Percentiles rank a stretch among this genome's conserved stretches.
Evolutionary conservation across 2,113 vertebrate genomes (phyloP).

Genomic region (Bolborhynchus lineola): DNA sequence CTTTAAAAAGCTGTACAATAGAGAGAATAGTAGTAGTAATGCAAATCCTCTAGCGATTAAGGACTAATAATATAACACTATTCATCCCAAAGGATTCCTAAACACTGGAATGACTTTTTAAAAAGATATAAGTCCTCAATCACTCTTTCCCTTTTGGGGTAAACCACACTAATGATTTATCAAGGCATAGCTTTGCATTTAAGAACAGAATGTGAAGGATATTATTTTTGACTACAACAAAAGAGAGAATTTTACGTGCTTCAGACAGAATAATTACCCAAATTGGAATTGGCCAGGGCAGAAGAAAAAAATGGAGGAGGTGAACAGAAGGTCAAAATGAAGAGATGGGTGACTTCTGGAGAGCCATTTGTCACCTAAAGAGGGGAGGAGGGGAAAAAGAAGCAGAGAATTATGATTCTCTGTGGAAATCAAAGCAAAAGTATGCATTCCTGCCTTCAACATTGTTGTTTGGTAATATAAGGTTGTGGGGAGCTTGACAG

Average conservation of each 20-base stretch:
- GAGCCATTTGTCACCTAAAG: constrained; percentile 68
- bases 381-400: constrained; percentile 19
- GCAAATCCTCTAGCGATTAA: constrained; percentile 34
- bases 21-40: constrained; percentile 8
- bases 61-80: constrained; percentile 45
- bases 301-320: constrained; percentile 47
- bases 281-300: constrained; percentile 45
- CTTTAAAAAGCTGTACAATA: constrained; percentile 14
- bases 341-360: constrained; percentile 63
- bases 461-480: constrained; percentile 70
- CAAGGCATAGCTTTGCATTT: constrained; percentile 31
- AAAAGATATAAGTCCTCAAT: constrained; percentile 44
- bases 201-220: constrained; percentile 51
- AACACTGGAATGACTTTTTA: constrained; percentile 37
- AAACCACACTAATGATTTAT: constrained; percentile 50
- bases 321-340: constrained; percentile 69
- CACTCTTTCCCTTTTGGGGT: constrained; percentile 27
- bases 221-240: constrained; percentile 49
- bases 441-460: constrained; percentile 68
- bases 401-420: constrained; percentile 68
- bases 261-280: constrained; percentile 69
- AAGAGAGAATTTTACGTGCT: constrained; percentile 48
- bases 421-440: constrained; percentile 71
- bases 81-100: constrained; percentile 36
- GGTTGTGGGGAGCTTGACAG: constrained; percentile 74